Base-by-base conservation (phyloP, 1,140 invertebrate species). In the Stegodyphus dumicola region DNA sequence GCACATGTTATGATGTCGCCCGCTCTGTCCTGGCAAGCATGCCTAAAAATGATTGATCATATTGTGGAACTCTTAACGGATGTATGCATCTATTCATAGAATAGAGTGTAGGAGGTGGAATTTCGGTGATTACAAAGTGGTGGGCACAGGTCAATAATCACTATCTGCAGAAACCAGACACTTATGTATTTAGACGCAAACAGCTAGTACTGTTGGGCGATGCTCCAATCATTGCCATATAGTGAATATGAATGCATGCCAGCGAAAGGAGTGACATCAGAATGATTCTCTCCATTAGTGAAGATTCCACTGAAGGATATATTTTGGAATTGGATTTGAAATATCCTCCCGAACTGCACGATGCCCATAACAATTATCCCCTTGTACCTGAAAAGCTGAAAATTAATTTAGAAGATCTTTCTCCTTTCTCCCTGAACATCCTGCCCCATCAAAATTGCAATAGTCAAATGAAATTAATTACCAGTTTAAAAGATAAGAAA, bases 41-140 rank as follows among this genome's bases (percentile, higher is more conserved):
- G 60, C 15, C 15, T 78, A 60, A 76, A 76, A 60, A 76, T 76
- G n/a, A 60, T n/a, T 5, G 52, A 76, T n/a, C 0, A 56, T 13
- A 5, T 15, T 7, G 52, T 76, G n/a, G 74, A 76, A 54, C 18
- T 76, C n/a, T 33, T 76, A 11, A 76, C 74, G 15, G 54, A 76
- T 18, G 60, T 18, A 76, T 76, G 74, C 74, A 76, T 60, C n/a
- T 76, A 2, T 76, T 76, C 54, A 60, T 76, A 7, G 65, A 67
- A 67, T 6, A 18, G 13, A 2, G 65, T n/a, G 6, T 67, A 15
- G 7, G 65, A 66, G 65, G 65, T 11, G 65, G 65, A n/a, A 18
- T 67, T 67, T 67, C 65, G 0, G 6, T 6, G 65, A 67, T 67
- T 7, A 67, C 15, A 7, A 15, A 67, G 15, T 2, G 65, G 11